Evolutionary conservation across 2,888 invertebrate genomes (phyloP).

Genomic region (Camptogramma bilineatum): DNA sequence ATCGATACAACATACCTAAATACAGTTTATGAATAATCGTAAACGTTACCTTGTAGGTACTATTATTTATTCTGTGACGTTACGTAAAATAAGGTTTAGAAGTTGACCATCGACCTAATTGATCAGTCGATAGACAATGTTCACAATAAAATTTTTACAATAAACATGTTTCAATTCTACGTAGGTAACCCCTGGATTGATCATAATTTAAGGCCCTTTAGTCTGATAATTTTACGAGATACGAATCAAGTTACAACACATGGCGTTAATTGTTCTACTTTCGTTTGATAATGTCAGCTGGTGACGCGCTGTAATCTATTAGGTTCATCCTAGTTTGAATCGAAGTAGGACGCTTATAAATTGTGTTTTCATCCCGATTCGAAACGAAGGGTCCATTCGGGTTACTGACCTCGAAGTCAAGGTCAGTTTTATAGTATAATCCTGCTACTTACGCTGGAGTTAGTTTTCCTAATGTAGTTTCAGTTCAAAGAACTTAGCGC

Average conservation of each 20-base stretch:
- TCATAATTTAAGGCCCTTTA: not conserved
- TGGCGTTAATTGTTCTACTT: slow-evolving; percentile 27
- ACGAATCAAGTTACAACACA: slow-evolving; percentile 15
- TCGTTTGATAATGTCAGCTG: slow-evolving; percentile 13
- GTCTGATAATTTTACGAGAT: slow-evolving; percentile 8
- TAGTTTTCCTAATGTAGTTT: too few species aligned
- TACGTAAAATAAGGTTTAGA: too few species aligned
- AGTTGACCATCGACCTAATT: too few species aligned
- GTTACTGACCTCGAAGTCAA: not conserved
- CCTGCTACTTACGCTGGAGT: not conserved
- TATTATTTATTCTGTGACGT: too few species aligned
- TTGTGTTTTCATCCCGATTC: too few species aligned
- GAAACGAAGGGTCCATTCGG: not conserved
- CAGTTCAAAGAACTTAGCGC: too few species aligned
- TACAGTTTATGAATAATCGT: too few species aligned
- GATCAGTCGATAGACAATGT: not conserved
- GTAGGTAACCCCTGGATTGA: not conserved
- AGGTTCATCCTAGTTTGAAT: slow-evolving; percentile 8
- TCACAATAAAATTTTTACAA: not conserved
- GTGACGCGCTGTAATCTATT: slow-evolving; percentile 17
- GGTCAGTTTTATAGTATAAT: not conserved
- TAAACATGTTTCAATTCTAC: not conserved
- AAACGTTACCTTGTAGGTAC: too few species aligned
- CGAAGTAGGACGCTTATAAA: not conserved
- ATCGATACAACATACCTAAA: too few species aligned